These are phyloP conservation scores for Xanthia togata DNA, from an alignment of 2,888 invertebrate species.

Conservation along the genomic window DNA sequence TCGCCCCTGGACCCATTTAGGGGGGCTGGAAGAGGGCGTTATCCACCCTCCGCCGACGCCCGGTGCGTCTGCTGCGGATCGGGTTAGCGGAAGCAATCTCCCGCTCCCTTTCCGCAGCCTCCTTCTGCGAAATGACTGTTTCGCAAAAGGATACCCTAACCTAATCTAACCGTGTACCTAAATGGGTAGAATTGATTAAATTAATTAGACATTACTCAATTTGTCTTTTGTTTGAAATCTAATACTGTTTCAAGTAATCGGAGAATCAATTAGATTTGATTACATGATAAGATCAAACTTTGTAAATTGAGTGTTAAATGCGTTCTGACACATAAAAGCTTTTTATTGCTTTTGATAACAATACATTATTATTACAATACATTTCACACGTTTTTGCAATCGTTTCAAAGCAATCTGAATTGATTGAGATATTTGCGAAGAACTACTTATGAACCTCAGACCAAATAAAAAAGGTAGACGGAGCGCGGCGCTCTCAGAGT, in stretches of 20 bases:
- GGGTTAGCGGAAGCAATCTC: no score
- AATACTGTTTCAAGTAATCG: slow-evolving; percentile 18
- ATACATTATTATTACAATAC: slow-evolving; percentile 15
- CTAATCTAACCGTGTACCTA: neutral
- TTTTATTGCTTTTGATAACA: slow-evolving; percentile 46
- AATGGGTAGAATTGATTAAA: neutral
- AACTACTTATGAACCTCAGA: neutral
- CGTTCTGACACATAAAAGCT: slow-evolving; percentile 15
- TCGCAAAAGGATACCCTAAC: no score
- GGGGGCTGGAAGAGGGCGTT: no score
- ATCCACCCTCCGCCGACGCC: no score
- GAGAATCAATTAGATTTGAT: slow-evolving; percentile 37
- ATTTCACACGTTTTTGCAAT: slow-evolving; percentile 44
- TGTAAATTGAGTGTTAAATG: slow-evolving; percentile 40
- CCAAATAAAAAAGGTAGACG: no score
- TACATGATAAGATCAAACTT: slow-evolving; percentile 23
- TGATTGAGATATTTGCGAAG: slow-evolving; percentile 19
- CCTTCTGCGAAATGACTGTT: no score
- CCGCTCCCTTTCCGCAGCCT: no score
- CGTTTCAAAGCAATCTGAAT: slow-evolving; percentile 7
- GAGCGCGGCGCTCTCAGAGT: no score
- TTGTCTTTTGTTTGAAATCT: slow-evolving; percentile 12
- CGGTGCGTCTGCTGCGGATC: no score
- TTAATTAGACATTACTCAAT: slow-evolving; percentile 10
- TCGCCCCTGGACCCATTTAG: no score